Percentiles rank a stretch among this genome's conserved stretches.
These are phyloP conservation scores for Acropternis orthonyx DNA, from an alignment of 2,797 vertebrate species.

Conservation along the genomic window DNA sequence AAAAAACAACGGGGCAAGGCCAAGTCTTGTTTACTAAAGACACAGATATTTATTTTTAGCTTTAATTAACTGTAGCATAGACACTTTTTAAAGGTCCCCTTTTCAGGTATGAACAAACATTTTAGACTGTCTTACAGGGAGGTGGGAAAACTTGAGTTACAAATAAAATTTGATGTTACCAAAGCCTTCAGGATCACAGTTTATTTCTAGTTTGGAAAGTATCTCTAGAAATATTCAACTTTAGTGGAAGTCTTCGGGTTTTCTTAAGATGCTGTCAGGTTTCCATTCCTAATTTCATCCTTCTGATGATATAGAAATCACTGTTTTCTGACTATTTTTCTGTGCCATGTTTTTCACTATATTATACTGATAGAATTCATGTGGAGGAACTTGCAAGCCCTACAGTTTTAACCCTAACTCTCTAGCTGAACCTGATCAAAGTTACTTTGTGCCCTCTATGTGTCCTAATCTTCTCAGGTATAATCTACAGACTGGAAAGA, in stretches of 20 bases:
- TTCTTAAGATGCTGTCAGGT: background rate
- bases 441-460: background rate
- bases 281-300: background rate
- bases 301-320: background rate
- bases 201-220: background rate
- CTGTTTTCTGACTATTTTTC: background rate
- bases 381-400: background rate
- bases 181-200: background rate
- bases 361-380: background rate
- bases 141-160: background rate
- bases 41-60: slow-evolving; percentile 19
- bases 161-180: background rate
- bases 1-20: background rate
- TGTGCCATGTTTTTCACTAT: background rate
- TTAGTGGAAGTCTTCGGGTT: background rate
- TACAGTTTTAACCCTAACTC: background rate
- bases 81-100: background rate
- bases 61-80: background rate
- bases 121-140: background rate
- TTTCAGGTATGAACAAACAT: background rate
- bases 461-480: background rate
- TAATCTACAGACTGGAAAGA: background rate
- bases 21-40: background rate
- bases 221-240: background rate
- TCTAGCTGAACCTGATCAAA: background rate